These are phyloP conservation scores for Troides helena DNA, from an alignment of 2,888 invertebrate genomes.

Conservation along the genomic window DNA sequence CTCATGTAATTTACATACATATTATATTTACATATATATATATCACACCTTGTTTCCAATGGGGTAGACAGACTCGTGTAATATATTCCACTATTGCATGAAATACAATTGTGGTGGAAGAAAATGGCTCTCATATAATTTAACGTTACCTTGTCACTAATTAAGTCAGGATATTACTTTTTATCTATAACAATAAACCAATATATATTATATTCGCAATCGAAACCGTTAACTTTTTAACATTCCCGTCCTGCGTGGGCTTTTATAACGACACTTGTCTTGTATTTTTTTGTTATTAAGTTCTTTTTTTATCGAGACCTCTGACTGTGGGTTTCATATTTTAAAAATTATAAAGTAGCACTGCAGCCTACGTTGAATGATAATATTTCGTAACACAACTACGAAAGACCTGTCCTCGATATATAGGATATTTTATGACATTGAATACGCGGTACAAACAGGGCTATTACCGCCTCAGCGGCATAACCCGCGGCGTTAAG, in stretches of 20 bases:
- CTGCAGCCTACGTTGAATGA: constrained; percentile 20
- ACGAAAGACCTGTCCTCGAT: constrained; percentile 6
- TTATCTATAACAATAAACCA: constrained; percentile 4
- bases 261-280: constrained; percentile 10
- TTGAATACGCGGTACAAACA: constrained; percentile 55
- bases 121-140: no score
- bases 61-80: no score
- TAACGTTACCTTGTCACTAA: background rate
- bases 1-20: no score
- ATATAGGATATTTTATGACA: constrained; percentile 47
- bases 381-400: constrained; percentile 14
- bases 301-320: constrained; percentile 21
- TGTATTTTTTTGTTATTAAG: constrained; percentile 13
- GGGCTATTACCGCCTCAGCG: constrained; percentile 49
- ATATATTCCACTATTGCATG: no score
- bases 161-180: background rate
- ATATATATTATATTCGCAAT: constrained; percentile 30
- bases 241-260: constrained; percentile 7
- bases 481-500: constrained; percentile 43
- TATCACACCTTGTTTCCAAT: no score
- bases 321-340: constrained; percentile 16
- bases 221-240: constrained; percentile 5
- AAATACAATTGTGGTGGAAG: no score
- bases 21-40: no score
- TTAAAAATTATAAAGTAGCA: constrained; percentile 21